Evolutionary conservation across 2,113 vertebrate species (phyloP), one percentile per base, ranked within the genome.

Genomic region (Deroptyus accipitrinus): DNA sequence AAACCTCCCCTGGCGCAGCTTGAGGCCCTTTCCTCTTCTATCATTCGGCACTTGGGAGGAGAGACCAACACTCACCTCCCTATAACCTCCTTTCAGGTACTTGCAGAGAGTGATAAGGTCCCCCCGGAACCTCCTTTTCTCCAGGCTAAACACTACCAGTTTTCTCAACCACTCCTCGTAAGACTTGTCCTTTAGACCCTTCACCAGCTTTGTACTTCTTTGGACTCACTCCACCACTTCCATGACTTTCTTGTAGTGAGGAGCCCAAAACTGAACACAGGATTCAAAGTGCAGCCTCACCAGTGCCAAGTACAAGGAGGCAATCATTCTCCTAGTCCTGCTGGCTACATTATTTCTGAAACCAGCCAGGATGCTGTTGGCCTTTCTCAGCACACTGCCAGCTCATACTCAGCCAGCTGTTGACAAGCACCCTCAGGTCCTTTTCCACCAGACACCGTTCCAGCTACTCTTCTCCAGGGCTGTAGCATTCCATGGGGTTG

Each of bases 41-140:
- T 20, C 4, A 11, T 9, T 44, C 12, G 37, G 1, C 20, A 67
- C 4, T 20, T 2, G 1, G 28, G 39, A 74, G 11, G 52, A 37
- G 24, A 52, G 11, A 11, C 24, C 0, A 0, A 52, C 27, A 10
- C n/a, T n/a, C 68, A 31, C 25, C 2, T 24, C 17, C 20, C 12
- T 24, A 14, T 13, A 41, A 2, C 3, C 24, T 48, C 3, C 13
- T 81, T 4, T 17, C 69, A 69, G 15, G 17, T 0, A 11, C 14
- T 12, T 42, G 35, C 3, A 28, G 7, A 46, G 39, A 75, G 9
- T 10, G 42, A 8, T 8, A 49, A 63, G 17, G 22, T 55, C 39
- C 1, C 9, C 6, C 33, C 52, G 27, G n/a, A 86, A 46, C 5
- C 6, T 35, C 31, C 62, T 62, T 14, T 68, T 23, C 54, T 75